Percentiles rank a stretch among this genome's conserved stretches.
These are phyloP conservation scores for Malaclemys terrapin DNA, from an alignment of 2,113 vertebrate genomes.

Conservation along the genomic window DNA sequence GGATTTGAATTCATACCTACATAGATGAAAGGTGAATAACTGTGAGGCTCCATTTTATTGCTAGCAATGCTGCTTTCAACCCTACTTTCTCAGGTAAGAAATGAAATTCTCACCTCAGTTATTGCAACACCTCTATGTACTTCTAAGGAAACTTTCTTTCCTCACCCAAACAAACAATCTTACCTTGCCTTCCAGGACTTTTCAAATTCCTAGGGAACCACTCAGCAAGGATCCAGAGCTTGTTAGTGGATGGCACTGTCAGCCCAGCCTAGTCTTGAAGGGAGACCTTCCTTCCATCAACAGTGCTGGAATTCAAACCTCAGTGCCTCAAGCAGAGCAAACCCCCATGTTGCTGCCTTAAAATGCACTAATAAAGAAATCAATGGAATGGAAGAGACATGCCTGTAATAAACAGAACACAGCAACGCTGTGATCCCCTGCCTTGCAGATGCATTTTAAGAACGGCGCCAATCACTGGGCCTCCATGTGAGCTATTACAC, in stretches of 20 bases:
- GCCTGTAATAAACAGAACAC: slow-evolving; percentile 75
- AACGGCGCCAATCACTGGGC: slow-evolving; percentile 61
- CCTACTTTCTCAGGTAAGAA: not conserved
- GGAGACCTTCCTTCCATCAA: slow-evolving; percentile 5
- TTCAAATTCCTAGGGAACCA: not conserved
- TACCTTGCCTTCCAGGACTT: not conserved
- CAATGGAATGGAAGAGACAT: slow-evolving; percentile 71
- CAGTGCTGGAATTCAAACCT: slow-evolving; percentile 61
- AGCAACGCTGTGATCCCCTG: slow-evolving; percentile 61
- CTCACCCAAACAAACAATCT: not conserved
- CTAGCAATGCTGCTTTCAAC: not conserved
- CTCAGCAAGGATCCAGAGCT: not conserved
- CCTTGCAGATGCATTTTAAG: slow-evolving; percentile 74
- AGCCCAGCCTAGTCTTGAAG: slow-evolving; percentile 36
- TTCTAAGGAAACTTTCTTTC: not conserved
- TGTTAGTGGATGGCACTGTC: not conserved
- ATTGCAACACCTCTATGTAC: not conserved
- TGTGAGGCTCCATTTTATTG: not conserved
- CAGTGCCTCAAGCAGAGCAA: slow-evolving; percentile 47
- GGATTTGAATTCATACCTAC: not conserved
- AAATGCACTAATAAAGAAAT: slow-evolving; percentile 68
- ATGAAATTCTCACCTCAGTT: not conserved
- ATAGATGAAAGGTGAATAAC: not conserved
- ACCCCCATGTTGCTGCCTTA: slow-evolving; percentile 31
- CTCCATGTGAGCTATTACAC: slow-evolving; percentile 75